Evolutionary conservation across 2,888 invertebrate genomes (phyloP), one percentile per base, ranked within the genome.

Genomic region (Drosophila kambysellisi): DNA sequence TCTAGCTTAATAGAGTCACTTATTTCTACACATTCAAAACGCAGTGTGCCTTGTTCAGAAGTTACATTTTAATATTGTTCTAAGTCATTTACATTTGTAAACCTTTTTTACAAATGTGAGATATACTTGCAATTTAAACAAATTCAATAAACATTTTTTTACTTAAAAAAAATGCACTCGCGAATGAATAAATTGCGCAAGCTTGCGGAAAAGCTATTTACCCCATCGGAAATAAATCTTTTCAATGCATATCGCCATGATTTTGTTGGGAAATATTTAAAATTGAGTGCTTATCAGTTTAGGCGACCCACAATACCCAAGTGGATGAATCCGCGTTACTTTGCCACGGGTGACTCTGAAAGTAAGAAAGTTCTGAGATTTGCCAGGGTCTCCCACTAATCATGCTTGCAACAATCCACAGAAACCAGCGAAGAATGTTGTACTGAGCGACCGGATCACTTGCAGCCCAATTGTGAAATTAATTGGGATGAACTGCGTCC

Each of bases 121-220:
- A 57, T 48, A 35, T 11, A 46, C 20, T 52, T 46, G 37, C 12
- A 7, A 35, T 8, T 11, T 39, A 32, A 7, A 35, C 6, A 17
- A 4, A 17, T 7, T 12, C 0, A 37, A 9, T 33, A 46, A 2
- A 39, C 7, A 3, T 8, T 15, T 39, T 66, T 30, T 4, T 3
- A 3, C 5, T 17, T 20, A 4, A 0, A 54, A 32, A 32, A 32
- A 33, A 39, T 88, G 81, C 51, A 81, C 0, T 56, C 65, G 12
- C 46, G 32, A 15, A 29, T 69, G 60, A 41, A 70, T 6, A 78
- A 74, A 32, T 25, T 91, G 0, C 79, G 83, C 2, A 60, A 77
- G 17, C n/a, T 90, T 32, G 84, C 80, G 1, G 48, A 70, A 7
- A 81, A 84, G 51, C 70, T 90, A 0, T 88, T 90, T 17, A 88